These are phyloP conservation scores for Limnothrissa miodon DNA, from an alignment of 2,113 vertebrate species.

Conservation along the genomic window DNA sequence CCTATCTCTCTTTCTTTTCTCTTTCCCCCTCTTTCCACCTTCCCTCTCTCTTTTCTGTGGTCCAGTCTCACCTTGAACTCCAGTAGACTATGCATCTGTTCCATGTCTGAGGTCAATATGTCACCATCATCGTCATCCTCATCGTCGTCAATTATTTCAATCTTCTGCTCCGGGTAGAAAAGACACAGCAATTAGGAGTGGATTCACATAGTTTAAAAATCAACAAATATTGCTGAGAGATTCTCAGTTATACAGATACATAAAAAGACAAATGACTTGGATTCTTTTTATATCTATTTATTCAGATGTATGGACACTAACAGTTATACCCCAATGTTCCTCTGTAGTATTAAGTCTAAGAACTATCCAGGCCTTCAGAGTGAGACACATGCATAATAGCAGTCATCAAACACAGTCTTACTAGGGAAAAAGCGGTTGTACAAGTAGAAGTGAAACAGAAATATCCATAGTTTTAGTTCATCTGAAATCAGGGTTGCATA, in stretches of 20 bases:
- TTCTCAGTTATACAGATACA: neutral
- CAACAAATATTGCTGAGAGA: neutral
- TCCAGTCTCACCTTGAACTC: slow-evolving; percentile 84
- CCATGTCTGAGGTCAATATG: slow-evolving; percentile 82
- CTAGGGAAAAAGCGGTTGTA: neutral
- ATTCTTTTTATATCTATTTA: too few relatives aligned
- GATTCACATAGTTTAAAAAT: neutral
- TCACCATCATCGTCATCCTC: slow-evolving; percentile 82
- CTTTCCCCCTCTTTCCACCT: too few relatives aligned
- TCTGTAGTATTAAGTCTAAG: neutral
- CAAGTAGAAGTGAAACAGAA: neutral
- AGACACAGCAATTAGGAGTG: neutral
- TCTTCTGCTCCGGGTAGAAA: slow-evolving; percentile 78
- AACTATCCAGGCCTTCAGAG: neutral
- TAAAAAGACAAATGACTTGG: too few relatives aligned
- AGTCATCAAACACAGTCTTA: too few relatives aligned
- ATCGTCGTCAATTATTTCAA: slow-evolving; percentile 88
- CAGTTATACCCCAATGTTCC: neutral
- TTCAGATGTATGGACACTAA: too few relatives aligned
- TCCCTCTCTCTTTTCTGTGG: neutral
- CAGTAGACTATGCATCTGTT: slow-evolving; percentile 88
- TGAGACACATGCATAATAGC: neutral
- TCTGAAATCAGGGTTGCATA: neutral
- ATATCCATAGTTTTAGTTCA: neutral
- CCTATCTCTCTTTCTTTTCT: neutral